Evolutionary conservation across 2,113 vertebrate genomes (phyloP).

Genomic region (Phrynocephalus versicolor): DNA sequence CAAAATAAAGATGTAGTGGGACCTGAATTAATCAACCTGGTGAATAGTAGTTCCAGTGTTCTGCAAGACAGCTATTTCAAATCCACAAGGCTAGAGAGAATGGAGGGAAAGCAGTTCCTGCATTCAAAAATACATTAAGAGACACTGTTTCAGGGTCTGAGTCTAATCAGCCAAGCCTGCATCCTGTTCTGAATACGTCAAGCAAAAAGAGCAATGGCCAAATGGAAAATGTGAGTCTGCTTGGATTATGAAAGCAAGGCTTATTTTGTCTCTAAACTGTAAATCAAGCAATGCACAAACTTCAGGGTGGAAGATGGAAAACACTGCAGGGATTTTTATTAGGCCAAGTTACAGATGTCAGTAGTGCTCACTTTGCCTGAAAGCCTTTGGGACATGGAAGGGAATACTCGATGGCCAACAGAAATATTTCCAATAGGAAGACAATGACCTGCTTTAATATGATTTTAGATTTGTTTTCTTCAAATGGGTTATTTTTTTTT

Average conservation of each 20-base stretch:
- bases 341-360: background rate
- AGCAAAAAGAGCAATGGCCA: rapidly evolving
- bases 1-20: too few relatives aligned
- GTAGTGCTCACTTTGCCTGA: background rate
- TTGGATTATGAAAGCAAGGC: background rate
- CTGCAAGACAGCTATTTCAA: conserved; percentile 6
- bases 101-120: conserved; percentile 6
- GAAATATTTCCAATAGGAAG: rapidly evolving
- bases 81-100: background rate
- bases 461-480: background rate
- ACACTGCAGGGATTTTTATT: background rate
- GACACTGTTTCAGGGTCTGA: conserved; percentile 27
- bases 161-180: background rate
- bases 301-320: background rate
- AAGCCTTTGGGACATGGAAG: rapidly evolving
- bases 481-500: background rate
- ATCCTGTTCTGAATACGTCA: conserved; percentile 16
- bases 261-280: conserved; percentile 11
- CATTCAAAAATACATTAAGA: conserved; percentile 24
- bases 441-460: background rate
- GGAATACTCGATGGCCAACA: background rate
- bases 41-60: background rate
- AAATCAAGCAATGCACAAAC: background rate
- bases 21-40: too few relatives aligned
- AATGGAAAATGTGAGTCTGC: conserved; percentile 51